Evolutionary conservation across 92 coral and sea anemone genomes (phyloP).

Genomic region (Zoanthus sansibaricus): DNA sequence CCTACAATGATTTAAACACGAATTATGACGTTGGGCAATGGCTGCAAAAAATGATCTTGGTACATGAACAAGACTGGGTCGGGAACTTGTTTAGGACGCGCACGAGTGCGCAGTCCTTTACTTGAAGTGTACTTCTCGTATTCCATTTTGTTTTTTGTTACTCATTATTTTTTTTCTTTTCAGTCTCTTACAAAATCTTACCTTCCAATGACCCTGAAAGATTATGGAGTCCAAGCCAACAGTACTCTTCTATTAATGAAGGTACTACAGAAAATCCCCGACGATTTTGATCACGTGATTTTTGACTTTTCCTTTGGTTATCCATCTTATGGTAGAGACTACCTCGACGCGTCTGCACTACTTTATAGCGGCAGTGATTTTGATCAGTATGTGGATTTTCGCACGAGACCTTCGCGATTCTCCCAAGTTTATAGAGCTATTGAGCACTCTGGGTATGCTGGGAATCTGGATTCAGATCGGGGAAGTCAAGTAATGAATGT

Average conservation of each 20-base stretch:
- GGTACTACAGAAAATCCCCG: constrained; percentile 64
- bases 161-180: not conserved
- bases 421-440: constrained; percentile 50
- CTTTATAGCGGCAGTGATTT: constrained; percentile 55
- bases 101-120: too few relatives aligned
- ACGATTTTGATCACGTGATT: constrained; percentile 58
- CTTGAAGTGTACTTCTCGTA: too few relatives aligned
- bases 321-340: constrained; percentile 50
- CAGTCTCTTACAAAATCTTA: constrained; percentile 26
- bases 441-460: constrained; percentile 58
- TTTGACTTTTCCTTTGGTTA: constrained; percentile 74
- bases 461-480: constrained; percentile 27
- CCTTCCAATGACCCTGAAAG: constrained; percentile 57
- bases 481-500: constrained; percentile 59
- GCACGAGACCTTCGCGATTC: constrained; percentile 6
- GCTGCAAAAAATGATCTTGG: too few relatives aligned
- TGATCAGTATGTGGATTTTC: constrained; percentile 56
- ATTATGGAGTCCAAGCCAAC: constrained; percentile 64
- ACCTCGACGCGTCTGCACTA: constrained; percentile 65
- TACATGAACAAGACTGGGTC: too few relatives aligned
- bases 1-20: too few relatives aligned
- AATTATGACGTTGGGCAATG: too few relatives aligned
- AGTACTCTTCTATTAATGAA: constrained; percentile 63
- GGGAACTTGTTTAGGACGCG: too few relatives aligned
- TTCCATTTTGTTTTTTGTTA: too few relatives aligned